Evolutionary conservation across 2,888 invertebrate species (phyloP).

Genomic region (Conops quadrifasciatus): DNA sequence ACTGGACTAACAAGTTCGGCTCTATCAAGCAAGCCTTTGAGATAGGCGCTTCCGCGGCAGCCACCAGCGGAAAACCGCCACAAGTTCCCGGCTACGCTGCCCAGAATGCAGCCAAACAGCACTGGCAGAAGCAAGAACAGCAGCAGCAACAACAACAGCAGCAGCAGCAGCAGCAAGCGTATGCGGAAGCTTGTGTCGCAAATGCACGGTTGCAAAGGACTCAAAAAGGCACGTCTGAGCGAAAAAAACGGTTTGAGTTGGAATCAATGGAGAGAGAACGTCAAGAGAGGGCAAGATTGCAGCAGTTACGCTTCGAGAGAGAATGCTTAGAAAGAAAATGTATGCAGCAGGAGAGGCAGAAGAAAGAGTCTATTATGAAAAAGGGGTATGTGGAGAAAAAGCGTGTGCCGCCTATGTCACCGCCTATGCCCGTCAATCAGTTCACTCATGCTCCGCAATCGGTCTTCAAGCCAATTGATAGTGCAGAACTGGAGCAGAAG

Average conservation of each 20-base stretch:
- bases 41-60: slow-evolving; percentile 55
- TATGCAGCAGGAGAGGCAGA: slow-evolving; percentile 46
- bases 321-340: slow-evolving; percentile 51
- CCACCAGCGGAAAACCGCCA: slow-evolving; percentile 63
- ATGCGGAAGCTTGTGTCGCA: slow-evolving; percentile 4
- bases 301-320: slow-evolving; percentile 61
- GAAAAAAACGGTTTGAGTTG: slow-evolving; percentile 50
- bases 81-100: slow-evolving; percentile 61
- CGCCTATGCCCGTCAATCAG: slow-evolving; percentile 71
- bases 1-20: slow-evolving; percentile 86
- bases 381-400: slow-evolving; percentile 42
- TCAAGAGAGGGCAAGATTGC: not conserved
- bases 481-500: slow-evolving; percentile 49
- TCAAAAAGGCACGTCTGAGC: slow-evolving; percentile 51
- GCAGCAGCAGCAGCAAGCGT: slow-evolving; percentile 39
- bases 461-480: slow-evolving; percentile 72
- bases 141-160: slow-evolving; percentile 51
- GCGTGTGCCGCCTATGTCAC: slow-evolving; percentile 54
- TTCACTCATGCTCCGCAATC: slow-evolving; percentile 82
- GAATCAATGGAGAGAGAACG: slow-evolving; percentile 42
- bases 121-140: slow-evolving; percentile 69
- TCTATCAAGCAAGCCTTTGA: slow-evolving; percentile 86
- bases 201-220: slow-evolving; percentile 38
- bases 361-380: slow-evolving; percentile 58
- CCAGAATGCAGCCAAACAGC: slow-evolving; percentile 68